A percentile compares a stretch with the other conserved stretches of the same genome.
phyloP scores from a whole-genome alignment of 2,113 vertebrate genomes.

The Potamarius usumacintae region DNA sequence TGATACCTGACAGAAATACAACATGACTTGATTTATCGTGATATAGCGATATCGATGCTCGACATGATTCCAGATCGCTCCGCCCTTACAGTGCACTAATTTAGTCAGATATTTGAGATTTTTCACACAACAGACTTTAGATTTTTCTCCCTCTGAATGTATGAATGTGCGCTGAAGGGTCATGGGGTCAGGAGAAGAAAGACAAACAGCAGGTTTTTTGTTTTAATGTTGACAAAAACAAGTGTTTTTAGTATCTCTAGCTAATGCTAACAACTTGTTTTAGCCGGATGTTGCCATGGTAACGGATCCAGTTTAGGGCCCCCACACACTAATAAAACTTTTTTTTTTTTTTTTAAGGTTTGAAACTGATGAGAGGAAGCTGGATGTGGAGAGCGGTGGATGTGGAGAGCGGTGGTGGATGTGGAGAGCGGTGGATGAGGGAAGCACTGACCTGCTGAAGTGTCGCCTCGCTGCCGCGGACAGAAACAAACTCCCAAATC shows the following conservation, averaged over 20 bases:
- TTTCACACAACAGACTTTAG: neutral
- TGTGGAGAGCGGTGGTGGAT: too few species aligned
- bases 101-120: neutral
- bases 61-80: neutral
- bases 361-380: too few species aligned
- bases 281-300: neutral
- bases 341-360: too few species aligned
- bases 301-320: neutral
- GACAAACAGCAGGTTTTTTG: neutral
- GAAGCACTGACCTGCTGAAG: conserved; percentile 21
- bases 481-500: conserved; percentile 13
- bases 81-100: neutral
- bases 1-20: neutral
- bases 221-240: neutral
- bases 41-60: neutral
- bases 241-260: neutral
- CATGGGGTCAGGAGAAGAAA: neutral
- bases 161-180: neutral
- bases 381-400: too few species aligned
- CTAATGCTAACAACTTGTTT: neutral
- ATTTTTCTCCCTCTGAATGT: neutral
- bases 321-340: neutral
- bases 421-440: too few species aligned
- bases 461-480: neutral
- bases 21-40: neutral